These are phyloP conservation scores for Cotesia glomerata DNA, from an alignment of 1,140 invertebrate species.

Conservation along the genomic window DNA sequence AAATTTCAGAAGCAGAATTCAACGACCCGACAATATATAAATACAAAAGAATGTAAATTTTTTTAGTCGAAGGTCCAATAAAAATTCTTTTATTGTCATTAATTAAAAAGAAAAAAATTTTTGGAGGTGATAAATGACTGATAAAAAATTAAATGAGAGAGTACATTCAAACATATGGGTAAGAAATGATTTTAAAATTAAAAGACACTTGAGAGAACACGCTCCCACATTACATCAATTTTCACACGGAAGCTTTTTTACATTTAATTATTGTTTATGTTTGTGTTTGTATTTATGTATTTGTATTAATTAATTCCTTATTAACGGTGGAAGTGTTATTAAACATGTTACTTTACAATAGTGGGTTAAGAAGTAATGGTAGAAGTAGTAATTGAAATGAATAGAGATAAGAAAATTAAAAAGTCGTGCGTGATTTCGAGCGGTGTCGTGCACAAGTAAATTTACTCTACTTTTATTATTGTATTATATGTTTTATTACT, in stretches of 20 bases:
- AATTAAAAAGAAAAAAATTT: neutral
- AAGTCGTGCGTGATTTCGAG: constrained; percentile 5
- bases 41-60: neutral
- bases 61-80: too few relatives aligned
- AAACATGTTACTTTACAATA: neutral
- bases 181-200: neutral
- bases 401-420: constrained; percentile 3
- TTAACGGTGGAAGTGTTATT: neutral
- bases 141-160: too few relatives aligned
- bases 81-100: too few relatives aligned
- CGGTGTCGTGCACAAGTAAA: neutral
- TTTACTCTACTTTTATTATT: neutral
- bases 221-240: neutral
- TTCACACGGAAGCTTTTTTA: neutral
- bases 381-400: neutral
- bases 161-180: too few relatives aligned
- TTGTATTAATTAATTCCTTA: constrained; percentile 14
- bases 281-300: too few relatives aligned
- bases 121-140: too few relatives aligned
- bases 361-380: neutral
- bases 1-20: neutral
- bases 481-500: too few relatives aligned
- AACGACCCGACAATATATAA: neutral
- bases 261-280: constrained; percentile 1
- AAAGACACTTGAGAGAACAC: constrained; percentile 8